phyloP scores from a whole-genome alignment of 2,113 vertebrate species.

The Vulpes vulpes region DNA sequence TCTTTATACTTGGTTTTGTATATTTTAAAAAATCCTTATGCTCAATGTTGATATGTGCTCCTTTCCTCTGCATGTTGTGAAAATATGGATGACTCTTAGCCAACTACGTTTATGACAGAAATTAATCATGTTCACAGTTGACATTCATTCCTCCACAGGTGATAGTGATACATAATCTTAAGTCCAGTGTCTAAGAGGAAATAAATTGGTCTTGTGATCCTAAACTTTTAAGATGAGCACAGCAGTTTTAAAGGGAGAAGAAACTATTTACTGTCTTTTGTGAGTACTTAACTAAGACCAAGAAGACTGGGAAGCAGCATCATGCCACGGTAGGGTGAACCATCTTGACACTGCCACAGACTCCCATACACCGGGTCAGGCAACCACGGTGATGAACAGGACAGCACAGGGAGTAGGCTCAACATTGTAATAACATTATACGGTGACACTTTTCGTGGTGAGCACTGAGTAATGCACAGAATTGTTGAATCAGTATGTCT shows the following conservation, averaged over 20 bases:
- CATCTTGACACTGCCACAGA: neutral
- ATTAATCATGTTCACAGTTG: neutral
- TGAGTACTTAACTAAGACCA: neutral
- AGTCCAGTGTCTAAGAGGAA: neutral
- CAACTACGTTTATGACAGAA: neutral
- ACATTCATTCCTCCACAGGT: neutral
- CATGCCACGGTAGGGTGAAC: neutral
- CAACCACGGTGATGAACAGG: neutral
- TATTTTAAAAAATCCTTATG: neutral
- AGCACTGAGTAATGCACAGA: neutral
- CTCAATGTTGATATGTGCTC: neutral
- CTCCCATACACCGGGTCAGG: neutral
- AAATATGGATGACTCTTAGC: neutral
- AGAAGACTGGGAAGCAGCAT: neutral
- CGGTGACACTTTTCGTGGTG: neutral
- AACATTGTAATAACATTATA: neutral
- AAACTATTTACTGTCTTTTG: neutral
- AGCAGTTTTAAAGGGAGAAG: neutral
- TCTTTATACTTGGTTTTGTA: constrained; percentile 1
- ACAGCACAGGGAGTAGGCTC: neutral
- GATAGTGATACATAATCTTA: neutral
- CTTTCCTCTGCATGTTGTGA: neutral
- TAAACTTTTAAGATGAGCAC: neutral
- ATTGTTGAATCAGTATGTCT: neutral
- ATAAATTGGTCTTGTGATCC: neutral